Evolutionary conservation across 2,113 vertebrate species (phyloP).

Genomic region (Vulpes lagopus): DNA sequence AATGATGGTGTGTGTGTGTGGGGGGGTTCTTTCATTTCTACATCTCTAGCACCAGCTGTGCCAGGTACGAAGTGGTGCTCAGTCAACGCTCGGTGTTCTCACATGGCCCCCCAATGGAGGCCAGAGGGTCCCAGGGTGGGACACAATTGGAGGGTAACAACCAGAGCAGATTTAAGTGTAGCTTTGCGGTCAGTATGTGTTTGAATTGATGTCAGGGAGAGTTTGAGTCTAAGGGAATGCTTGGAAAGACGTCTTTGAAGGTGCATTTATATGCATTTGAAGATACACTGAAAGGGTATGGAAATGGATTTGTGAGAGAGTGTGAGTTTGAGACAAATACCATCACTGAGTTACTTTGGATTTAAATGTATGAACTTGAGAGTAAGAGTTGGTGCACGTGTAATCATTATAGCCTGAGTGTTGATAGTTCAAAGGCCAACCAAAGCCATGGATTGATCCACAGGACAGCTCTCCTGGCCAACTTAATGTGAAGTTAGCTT

Average conservation of each 20-base stretch:
- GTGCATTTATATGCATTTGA: not conserved
- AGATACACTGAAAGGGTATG: not conserved
- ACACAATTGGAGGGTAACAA: not conserved
- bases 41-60: not conserved
- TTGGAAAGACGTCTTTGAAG: not conserved
- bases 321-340: not conserved
- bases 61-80: not conserved
- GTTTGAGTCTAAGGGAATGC: not conserved
- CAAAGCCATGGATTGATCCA: not conserved
- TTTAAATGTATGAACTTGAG: not conserved
- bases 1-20: not conserved
- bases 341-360: not conserved
- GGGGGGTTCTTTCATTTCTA: not conserved
- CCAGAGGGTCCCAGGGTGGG: not conserved
- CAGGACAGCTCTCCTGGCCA: not conserved
- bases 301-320: not conserved
- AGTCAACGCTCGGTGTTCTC: not conserved
- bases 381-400: not conserved
- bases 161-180: not conserved
- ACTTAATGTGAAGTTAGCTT: not conserved
- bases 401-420: not conserved
- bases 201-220: not conserved
- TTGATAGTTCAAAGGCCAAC: not conserved
- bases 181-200: not conserved
- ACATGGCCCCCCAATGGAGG: not conserved